Evolutionary conservation across 2,113 vertebrate genomes (phyloP).

Genomic region (Tragelaphus buxtoni): DNA sequence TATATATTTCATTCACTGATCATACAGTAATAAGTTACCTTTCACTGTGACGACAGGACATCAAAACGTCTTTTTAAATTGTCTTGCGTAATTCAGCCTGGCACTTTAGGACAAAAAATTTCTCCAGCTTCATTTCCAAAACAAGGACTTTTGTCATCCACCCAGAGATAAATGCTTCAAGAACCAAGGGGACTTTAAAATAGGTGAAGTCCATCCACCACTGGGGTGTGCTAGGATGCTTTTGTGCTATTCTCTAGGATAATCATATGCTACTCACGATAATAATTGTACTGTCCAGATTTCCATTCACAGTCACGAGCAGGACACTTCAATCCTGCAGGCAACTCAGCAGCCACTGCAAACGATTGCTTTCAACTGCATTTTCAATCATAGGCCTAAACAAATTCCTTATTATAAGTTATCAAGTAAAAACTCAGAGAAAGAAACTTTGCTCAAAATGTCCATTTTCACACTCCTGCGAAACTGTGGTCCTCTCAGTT

Average conservation of each 20-base stretch:
- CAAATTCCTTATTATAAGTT: neutral
- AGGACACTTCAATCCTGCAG: neutral
- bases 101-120: neutral
- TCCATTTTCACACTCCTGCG: neutral
- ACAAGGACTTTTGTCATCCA: neutral
- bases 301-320: neutral
- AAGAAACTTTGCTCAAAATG: neutral
- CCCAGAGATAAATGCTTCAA: neutral
- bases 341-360: neutral
- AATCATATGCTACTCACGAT: neutral
- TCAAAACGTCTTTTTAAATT: neutral
- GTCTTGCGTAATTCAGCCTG: neutral
- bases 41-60: neutral
- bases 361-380: neutral
- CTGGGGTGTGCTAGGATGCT: neutral
- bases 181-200: neutral
- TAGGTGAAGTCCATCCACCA: neutral
- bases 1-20: neutral
- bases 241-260: neutral
- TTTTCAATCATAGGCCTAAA: neutral
- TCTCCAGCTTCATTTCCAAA: neutral
- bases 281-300: neutral
- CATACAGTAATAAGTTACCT: neutral
- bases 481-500: neutral
- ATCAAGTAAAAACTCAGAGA: neutral